These are phyloP conservation scores for Luidia sarsii DNA, from an alignment of 53 echinoderm and acorn worm species.

Conservation along the genomic window DNA sequence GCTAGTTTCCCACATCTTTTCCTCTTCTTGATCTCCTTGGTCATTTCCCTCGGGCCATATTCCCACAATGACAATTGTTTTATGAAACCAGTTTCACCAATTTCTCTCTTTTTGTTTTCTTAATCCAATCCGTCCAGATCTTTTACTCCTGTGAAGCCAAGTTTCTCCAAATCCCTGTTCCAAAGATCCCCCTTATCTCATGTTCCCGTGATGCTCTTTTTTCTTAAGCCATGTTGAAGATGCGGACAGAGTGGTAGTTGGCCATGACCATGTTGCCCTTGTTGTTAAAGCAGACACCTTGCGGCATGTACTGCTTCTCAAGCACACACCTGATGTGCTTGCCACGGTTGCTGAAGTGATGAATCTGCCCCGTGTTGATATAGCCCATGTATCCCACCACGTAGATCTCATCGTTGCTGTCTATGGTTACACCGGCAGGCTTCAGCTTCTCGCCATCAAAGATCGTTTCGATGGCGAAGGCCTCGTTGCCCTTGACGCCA, in stretches of 20 bases:
- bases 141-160: too few relatives aligned
- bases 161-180: too few relatives aligned
- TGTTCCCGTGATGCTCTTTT: too few relatives aligned
- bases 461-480: constrained; percentile 36
- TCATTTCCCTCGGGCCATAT: too few relatives aligned
- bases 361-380: constrained; percentile 55
- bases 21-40: too few relatives aligned
- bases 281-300: constrained; percentile 43
- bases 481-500: constrained; percentile 46
- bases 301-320: constrained; percentile 51
- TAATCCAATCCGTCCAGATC: too few relatives aligned
- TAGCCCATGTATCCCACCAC: constrained; percentile 38
- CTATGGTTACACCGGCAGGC: constrained; percentile 21
- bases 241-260: constrained; percentile 37
- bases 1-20: too few relatives aligned
- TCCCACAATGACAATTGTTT: too few relatives aligned
- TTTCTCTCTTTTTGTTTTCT: too few relatives aligned
- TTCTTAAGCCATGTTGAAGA: constrained; percentile 41
- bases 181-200: too few relatives aligned
- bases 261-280: constrained; percentile 49
- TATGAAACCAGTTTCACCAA: too few relatives aligned
- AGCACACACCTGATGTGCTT: constrained; percentile 42
- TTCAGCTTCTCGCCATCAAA: constrained; percentile 52
- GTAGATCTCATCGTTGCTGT: constrained; percentile 39
- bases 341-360: constrained; percentile 47